These are phyloP conservation scores for Enteromius paludinosus DNA, from an alignment of 2,797 vertebrate genomes.

Conservation along the genomic window DNA sequence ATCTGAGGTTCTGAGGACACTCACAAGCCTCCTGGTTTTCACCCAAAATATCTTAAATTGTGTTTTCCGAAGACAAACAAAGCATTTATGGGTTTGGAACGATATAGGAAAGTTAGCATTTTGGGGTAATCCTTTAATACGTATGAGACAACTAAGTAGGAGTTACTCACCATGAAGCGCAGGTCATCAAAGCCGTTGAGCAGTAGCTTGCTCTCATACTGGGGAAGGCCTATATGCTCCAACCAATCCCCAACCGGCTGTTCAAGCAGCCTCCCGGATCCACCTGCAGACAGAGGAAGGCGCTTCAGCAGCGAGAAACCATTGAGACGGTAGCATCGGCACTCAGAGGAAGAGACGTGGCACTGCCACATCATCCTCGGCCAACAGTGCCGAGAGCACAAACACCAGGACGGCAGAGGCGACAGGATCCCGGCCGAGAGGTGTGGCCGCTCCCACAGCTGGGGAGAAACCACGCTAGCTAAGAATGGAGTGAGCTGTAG, in stretches of 20 bases:
- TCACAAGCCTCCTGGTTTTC: no score
- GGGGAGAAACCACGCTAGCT: conserved; percentile 61
- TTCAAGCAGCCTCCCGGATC: conserved; percentile 83
- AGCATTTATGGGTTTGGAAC: no score
- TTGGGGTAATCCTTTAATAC: no score
- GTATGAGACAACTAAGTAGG: not conserved
- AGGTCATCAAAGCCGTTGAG: conserved; percentile 98
- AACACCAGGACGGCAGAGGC: conserved; percentile 73
- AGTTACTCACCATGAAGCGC: conserved; percentile 92
- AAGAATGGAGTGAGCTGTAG: not conserved
- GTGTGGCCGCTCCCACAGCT: conserved; percentile 70
- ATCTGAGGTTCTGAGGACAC: no score
- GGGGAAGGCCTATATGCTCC: conserved; percentile 93
- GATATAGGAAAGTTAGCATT: no score
- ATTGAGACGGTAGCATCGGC: conserved; percentile 94
- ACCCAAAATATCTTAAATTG: no score
- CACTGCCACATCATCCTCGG: conserved; percentile 95
- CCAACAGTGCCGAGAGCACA: conserved; percentile 78
- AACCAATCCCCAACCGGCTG: conserved; percentile 98
- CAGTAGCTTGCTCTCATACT: conserved; percentile 96
- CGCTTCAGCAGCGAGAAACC: conserved; percentile 92
- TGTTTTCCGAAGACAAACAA: no score
- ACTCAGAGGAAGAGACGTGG: conserved; percentile 93
- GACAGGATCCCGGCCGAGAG: conserved; percentile 72
- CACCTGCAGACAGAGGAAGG: conserved; percentile 91